These are phyloP conservation scores for Mesoligia furuncula DNA, from an alignment of 2,888 invertebrate genomes.

Conservation along the genomic window DNA sequence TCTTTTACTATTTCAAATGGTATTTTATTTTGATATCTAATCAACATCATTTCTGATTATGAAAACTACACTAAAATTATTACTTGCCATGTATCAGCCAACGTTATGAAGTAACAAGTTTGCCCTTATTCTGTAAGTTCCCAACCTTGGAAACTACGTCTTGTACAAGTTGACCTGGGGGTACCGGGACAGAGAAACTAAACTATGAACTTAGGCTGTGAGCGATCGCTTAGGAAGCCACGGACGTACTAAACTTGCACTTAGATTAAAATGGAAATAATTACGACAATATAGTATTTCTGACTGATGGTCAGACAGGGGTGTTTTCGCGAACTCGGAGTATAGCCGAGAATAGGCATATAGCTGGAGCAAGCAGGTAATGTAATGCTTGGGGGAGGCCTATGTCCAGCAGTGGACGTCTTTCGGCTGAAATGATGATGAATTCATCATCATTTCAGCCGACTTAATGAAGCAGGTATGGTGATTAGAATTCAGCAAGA, in stretches of 20 bases:
- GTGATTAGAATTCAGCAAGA: neutral
- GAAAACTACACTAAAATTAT: constrained; percentile 20
- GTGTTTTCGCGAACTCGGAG: neutral
- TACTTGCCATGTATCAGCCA: constrained; percentile 39
- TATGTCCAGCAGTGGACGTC: neutral
- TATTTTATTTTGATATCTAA: neutral
- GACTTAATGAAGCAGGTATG: too few relatives aligned
- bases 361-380: neutral
- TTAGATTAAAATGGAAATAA: constrained; percentile 56
- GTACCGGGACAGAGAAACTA: constrained; percentile 58
- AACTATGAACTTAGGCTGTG: constrained; percentile 50
- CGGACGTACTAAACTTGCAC: constrained; percentile 43
- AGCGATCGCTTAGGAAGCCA: constrained; percentile 56
- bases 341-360: neutral
- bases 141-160: constrained; percentile 63
- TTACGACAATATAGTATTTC: constrained; percentile 9
- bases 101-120: constrained; percentile 57
- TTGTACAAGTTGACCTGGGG: constrained; percentile 63
- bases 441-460: too few relatives aligned
- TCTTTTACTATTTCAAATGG: neutral
- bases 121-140: constrained; percentile 61
- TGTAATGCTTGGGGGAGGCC: neutral
- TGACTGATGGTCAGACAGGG: neutral
- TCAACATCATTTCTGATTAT: neutral
- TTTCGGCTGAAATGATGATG: neutral